Base-by-base conservation (phyloP, 2,888 invertebrate species). In the Stomorhina lunata region DNA sequence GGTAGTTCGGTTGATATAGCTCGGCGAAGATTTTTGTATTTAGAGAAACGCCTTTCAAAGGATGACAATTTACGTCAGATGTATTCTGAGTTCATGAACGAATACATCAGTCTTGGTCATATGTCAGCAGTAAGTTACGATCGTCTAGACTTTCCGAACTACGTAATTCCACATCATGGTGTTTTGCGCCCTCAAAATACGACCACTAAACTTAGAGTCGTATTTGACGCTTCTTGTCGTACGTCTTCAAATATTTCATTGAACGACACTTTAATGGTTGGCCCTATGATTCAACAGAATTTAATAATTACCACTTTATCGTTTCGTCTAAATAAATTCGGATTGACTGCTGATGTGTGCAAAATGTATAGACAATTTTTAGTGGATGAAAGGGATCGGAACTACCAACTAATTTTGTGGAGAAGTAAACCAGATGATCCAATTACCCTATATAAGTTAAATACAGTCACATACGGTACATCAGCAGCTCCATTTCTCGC, bases 401-500 rank as follows among this genome's bases (percentile, higher is more conserved):
- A 55, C 3, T 77, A 25, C 15, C 77, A 77, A 20, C 32, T 65
- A 9, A 77, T 77, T 6, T 34, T 81, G 0, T 81, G 65, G 65
- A 66, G 66, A 20, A 50, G 50, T 22, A 34, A 34, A 6, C 45
- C 29, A 2, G 10, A 40, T 50, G 63, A 59, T 12, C 43, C 66
- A 15, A 27, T 71, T 22, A 27, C 61, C 22, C 2, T 57, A 45
- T 83, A 37, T 27, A 9, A 59, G 50, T 61, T 80, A 0, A 61
- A 75, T 10, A 55, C 63, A 4, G 29, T 83, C 12, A 84, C 81
- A 0, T 84, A 83, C 34, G 82, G 83, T 9, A 83, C 80, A n/a
- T 48, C 81, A 2, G 43, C 81, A 9, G 83, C 84, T 5, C 78
- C 83, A 48, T 84, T 82, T 25, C 29, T 83, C 3, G 78, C 73